Percentiles rank a stretch among this genome's conserved stretches.
Evolutionary conservation across 2,113 vertebrate genomes (phyloP).

Genomic region (Bombycilla garrulus): DNA sequence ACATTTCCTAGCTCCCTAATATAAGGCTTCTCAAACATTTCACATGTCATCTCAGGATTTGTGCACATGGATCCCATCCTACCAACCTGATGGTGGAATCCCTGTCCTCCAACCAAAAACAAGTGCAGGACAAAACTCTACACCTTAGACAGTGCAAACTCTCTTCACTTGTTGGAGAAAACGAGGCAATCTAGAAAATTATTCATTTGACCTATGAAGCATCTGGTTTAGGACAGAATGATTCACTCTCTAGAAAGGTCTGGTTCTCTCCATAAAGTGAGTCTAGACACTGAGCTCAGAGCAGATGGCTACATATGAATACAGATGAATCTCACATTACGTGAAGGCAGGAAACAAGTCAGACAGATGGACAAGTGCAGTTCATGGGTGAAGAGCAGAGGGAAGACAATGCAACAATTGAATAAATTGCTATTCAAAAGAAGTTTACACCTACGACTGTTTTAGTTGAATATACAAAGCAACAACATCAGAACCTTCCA

Average conservation of each 20-base stretch:
- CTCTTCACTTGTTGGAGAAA: background rate
- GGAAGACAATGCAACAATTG: background rate
- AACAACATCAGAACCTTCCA: background rate
- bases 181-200: background rate
- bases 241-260: conserved; percentile 36
- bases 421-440: background rate
- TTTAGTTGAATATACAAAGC: background rate
- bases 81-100: background rate
- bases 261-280: background rate
- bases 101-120: fast-evolving
- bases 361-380: background rate
- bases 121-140: background rate
- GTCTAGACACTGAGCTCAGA: conserved; percentile 63
- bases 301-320: background rate
- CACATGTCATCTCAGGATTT: background rate
- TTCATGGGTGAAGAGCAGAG: background rate
- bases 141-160: background rate
- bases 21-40: background rate
- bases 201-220: background rate
- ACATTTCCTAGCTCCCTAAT: background rate
- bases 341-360: background rate
- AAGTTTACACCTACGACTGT: background rate
- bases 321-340: background rate
- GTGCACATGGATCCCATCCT: background rate
- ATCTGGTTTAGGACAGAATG: conserved; percentile 3